Evolutionary conservation across 2,888 invertebrate species (phyloP).

Genomic region (Desoria tigrina): DNA sequence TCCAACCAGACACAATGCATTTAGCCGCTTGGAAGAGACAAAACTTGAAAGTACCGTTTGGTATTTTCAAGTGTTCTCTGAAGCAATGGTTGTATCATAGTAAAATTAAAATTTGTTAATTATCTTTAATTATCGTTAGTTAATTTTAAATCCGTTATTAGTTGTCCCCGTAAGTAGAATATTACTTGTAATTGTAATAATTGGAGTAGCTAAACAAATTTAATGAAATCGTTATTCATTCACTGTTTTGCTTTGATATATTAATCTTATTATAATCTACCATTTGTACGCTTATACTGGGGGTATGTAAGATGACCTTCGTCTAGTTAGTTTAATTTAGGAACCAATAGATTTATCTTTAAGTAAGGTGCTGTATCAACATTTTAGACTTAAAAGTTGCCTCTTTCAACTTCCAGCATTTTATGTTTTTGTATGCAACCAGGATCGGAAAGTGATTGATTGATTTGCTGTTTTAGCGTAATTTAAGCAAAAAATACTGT

Average conservation of each 20-base stretch:
- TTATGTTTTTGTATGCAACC: no score
- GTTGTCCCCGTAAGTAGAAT: no score
- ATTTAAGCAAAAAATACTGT: neutral
- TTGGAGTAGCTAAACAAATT: no score
- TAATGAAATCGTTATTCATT: neutral
- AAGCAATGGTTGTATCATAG: conserved; percentile 36
- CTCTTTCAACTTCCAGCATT: neutral
- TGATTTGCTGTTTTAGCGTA: no score
- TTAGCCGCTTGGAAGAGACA: conserved; percentile 31
- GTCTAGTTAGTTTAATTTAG: conserved; percentile 15
- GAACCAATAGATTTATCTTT: neutral
- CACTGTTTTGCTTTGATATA: neutral
- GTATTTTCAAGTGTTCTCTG: conserved; percentile 30
- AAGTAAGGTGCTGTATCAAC: conserved; percentile 4
- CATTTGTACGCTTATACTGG: neutral
- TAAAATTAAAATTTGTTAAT: conserved; percentile 1
- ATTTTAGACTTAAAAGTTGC: conserved; percentile 8
- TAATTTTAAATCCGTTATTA: conserved; percentile 13
- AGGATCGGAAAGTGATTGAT: no score
- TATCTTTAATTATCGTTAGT: neutral
- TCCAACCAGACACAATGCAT: conserved; percentile 41
- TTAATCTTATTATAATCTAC: neutral
- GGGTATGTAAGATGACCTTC: neutral
- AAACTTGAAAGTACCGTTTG: conserved; percentile 24
- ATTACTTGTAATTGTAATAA: no score